Conservation (phyloP, 2,113 vertebrate genomes). For the Enhydra lutris region DNA sequence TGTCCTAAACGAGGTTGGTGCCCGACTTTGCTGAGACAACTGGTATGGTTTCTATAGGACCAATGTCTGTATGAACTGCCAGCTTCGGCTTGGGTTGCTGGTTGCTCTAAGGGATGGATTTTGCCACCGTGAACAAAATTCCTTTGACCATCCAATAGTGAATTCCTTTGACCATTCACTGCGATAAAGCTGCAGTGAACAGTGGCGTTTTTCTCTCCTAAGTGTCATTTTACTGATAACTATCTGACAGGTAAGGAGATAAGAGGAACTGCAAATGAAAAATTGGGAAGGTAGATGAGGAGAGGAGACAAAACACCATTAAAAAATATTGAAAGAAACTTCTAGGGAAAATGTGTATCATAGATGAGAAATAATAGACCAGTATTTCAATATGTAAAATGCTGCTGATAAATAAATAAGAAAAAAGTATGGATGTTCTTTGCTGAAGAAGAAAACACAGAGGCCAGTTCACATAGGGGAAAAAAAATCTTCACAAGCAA, state of each 20-base stretch:
- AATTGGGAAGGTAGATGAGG: not conserved
- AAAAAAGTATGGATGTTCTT: not conserved
- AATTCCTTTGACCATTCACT: not conserved
- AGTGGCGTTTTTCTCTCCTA: not conserved
- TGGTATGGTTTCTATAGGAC: not conserved
- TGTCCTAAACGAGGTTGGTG: not conserved
- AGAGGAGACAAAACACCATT: not conserved
- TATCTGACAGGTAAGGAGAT: not conserved
- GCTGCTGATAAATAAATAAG: not conserved
- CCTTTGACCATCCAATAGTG: not conserved
- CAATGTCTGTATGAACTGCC: not conserved
- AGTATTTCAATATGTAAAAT: not conserved
- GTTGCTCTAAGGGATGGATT: not conserved
- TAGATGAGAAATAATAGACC: not conserved
- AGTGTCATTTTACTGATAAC: not conserved
- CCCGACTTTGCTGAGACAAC: not conserved
- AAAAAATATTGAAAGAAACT: not conserved
- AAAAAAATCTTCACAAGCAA: not conserved
- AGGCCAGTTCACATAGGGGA: not conserved
- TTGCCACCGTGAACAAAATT: not conserved
- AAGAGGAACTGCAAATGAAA: not conserved
- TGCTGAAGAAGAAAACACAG: not conserved
- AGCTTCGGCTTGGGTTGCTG: not conserved
- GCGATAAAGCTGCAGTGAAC: not conserved
- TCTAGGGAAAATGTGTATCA: not conserved